These are phyloP conservation scores for Pinctada fucata DNA, from an alignment of 2,888 invertebrate species.

Conservation along the genomic window DNA sequence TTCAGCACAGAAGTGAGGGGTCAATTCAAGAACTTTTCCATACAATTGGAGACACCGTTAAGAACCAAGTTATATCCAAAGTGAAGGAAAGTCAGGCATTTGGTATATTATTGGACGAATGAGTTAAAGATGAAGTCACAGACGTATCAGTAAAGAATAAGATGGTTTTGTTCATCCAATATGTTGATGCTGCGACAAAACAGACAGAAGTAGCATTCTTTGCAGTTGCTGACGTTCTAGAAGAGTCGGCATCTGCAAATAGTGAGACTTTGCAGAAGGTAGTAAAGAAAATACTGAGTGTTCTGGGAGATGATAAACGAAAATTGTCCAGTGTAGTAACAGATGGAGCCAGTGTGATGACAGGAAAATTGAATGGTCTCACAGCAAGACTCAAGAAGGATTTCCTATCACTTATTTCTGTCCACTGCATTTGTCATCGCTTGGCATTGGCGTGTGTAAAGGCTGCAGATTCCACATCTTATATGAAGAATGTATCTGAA, in stretches of 20 bases:
- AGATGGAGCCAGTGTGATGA: constrained; percentile 27
- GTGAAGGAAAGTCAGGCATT: not conserved
- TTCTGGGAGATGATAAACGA: not conserved
- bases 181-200: not conserved
- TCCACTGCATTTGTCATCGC: constrained; percentile 49
- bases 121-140: constrained; percentile 7
- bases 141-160: constrained; percentile 17
- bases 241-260: constrained; percentile 14
- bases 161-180: constrained; percentile 24
- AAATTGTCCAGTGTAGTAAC: constrained; percentile 22
- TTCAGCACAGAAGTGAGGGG: constrained; percentile 6
- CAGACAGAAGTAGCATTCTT: constrained; percentile 4
- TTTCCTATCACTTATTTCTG: constrained; percentile 33
- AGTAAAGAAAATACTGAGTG: not conserved
- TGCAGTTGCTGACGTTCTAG: constrained; percentile 17
- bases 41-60: constrained; percentile 19
- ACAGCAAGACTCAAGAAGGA: constrained; percentile 31
- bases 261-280: constrained; percentile 22
- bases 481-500: constrained; percentile 42
- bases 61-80: constrained; percentile 14
- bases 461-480: constrained; percentile 26
- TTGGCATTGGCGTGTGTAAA: constrained; percentile 47
- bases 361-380: constrained; percentile 25
- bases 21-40: constrained; percentile 21
- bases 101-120: constrained; percentile 21